A percentile compares a stretch with the other conserved stretches of the same genome.
Conservation (phyloP, 2,113 vertebrate species). For the Cryptomyrus ogoouensis region DNA sequence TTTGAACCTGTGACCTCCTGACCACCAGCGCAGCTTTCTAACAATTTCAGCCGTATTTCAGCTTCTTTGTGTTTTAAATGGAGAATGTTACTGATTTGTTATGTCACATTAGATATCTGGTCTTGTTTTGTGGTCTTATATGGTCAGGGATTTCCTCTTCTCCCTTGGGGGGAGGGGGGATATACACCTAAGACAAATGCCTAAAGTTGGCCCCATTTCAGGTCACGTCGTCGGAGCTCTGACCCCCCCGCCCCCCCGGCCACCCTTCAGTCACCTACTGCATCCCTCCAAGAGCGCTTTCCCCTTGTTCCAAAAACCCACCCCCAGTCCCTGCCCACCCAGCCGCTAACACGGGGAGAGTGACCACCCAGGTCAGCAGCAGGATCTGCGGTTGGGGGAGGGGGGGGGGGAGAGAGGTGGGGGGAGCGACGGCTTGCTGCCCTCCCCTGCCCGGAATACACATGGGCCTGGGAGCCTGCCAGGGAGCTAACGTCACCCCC, state of each 20-base stretch:
- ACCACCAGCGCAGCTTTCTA: background rate
- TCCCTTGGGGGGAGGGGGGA: background rate
- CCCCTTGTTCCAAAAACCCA: background rate
- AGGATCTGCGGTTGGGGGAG: conserved; percentile 14
- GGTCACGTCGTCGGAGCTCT: background rate
- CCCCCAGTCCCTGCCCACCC: background rate
- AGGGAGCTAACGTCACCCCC: background rate
- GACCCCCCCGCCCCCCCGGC: background rate
- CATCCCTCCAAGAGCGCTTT: background rate
- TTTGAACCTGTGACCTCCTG: background rate
- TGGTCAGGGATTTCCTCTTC: background rate
- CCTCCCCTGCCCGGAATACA: conserved; percentile 10
- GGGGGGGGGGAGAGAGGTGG: background rate
- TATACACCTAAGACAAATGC: background rate
- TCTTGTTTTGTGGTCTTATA: background rate
- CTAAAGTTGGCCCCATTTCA: background rate
- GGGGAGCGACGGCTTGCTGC: background rate
- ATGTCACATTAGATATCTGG: background rate
- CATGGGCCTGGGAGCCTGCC: conserved; percentile 14
- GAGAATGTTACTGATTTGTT: background rate
- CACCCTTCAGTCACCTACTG: background rate
- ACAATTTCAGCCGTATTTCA: background rate
- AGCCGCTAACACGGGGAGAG: conserved; percentile 17
- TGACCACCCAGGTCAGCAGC: conserved; percentile 36
- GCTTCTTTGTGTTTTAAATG: background rate